These are phyloP conservation scores for Acleris sparsana DNA, from an alignment of 2,888 invertebrate genomes.

Conservation along the genomic window DNA sequence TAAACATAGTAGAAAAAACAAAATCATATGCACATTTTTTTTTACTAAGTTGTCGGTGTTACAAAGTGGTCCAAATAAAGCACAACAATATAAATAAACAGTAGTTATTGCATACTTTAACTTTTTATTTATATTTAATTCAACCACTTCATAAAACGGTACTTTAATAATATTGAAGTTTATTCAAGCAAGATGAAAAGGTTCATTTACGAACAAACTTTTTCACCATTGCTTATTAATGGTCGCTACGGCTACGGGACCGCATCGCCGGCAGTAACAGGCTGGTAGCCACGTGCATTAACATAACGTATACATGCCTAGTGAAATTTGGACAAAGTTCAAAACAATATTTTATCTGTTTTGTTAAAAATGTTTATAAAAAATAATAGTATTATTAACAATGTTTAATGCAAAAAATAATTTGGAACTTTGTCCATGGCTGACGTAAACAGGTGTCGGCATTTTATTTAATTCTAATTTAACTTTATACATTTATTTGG, in stretches of 20 bases:
- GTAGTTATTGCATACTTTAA: too few species aligned
- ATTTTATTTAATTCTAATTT: too few species aligned
- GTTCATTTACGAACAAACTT: not conserved
- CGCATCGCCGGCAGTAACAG: not conserved
- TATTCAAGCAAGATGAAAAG: not conserved
- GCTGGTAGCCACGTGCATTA: not conserved
- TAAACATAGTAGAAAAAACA: constrained; percentile 80
- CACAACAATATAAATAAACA: too few species aligned
- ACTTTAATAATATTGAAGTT: not conserved
- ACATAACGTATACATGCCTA: too few species aligned
- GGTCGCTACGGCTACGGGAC: not conserved
- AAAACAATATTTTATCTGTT: too few species aligned
- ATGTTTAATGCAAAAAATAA: too few species aligned
- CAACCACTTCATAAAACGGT: constrained; percentile 27
- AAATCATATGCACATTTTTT: constrained; percentile 65
- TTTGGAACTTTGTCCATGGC: too few species aligned
- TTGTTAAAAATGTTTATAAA: too few species aligned
- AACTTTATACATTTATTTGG: too few species aligned
- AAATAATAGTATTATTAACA: too few species aligned
- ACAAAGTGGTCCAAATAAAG: constrained; percentile 34
- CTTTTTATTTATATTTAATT: constrained; percentile 1
- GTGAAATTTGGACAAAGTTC: too few species aligned
- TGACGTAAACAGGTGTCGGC: too few species aligned
- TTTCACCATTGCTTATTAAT: not conserved
- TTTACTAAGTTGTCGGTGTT: constrained; percentile 14